Base-by-base conservation (phyloP, 2,113 vertebrate genomes). In the Percina caprodes region DNA sequence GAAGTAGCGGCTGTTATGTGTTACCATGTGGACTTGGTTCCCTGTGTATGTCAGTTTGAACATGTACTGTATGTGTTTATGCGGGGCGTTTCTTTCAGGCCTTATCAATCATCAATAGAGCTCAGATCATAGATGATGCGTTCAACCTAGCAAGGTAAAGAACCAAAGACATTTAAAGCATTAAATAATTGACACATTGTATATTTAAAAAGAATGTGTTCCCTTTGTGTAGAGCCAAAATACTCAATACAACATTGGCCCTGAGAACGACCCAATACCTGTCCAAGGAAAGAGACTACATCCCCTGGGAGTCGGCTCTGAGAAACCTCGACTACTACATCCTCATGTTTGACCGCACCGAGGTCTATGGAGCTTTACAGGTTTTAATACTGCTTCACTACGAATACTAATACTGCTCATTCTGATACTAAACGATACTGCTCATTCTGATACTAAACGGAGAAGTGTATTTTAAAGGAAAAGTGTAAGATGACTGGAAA, bases 101-200 rank as follows among this genome's bases (percentile, higher is more conserved):
- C 42, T 91, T 99, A 83, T 94, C 97, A 0, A 35, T 96, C 49
- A 94, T 97, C 61, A 99, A 99, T 82, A 95, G 98, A 80, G 98
- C 96, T 0, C 98, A 99, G 92, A 91, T 99, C 35, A 96, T 99
- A 0, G 93, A 97, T 0, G 98, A 99, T 0, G 93, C 96, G n/a
- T 99, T 99, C 76, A 96, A 96, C 85, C 94, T 99, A 75, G 97
- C 97, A 71, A 97, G 95, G 98, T 99, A 92, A 94, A 23, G n/a
- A 67, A 1, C 65, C 72, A 55, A 0, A 63, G 19, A 2, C 15
- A n/a, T 59, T 24, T 23, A 2, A 39, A 52, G 3, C 61, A 16
- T 45, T 8, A 7, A 11, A 73, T 3, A 2, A 0, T 19, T 78
- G 1, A 54, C 9, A 68, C 2, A 11, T 45, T 63, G 9, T 2